Percentiles rank a stretch among this genome's conserved stretches.
These are phyloP conservation scores for Listronotus bonariensis DNA, from an alignment of 1,140 invertebrate genomes.

Conservation along the genomic window DNA sequence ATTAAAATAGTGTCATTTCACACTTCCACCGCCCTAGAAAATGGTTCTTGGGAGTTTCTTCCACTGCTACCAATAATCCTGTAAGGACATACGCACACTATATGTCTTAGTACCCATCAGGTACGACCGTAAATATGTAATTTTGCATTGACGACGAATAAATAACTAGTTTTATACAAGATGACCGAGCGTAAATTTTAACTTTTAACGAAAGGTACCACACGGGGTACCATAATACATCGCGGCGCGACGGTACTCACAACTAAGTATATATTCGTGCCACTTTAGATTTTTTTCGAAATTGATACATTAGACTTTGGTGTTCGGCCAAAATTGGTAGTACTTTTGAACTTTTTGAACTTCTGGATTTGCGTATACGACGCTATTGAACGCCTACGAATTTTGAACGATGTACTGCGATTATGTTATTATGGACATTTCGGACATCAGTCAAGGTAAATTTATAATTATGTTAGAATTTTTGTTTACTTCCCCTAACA, in stretches of 20 bases:
- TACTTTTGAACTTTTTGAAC: conserved; percentile 34
- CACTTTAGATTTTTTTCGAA: conserved; percentile 24
- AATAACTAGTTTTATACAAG: conserved; percentile 35
- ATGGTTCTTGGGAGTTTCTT: too few relatives aligned
- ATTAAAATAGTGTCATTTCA: too few relatives aligned
- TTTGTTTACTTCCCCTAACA: too few relatives aligned
- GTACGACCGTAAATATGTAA: conserved; percentile 25
- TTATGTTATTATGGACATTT: conserved; percentile 43
- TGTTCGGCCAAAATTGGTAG: conserved; percentile 23
- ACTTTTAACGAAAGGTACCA: conserved; percentile 19
- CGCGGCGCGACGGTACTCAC: conserved; percentile 29
- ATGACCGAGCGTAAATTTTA: conserved; percentile 34
- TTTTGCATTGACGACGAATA: conserved; percentile 30
- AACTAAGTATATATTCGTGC: conserved; percentile 19
- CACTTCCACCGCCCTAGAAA: too few relatives aligned
- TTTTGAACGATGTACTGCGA: conserved; percentile 38
- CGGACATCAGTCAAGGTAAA: conserved; percentile 41
- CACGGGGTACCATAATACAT: conserved; percentile 26
- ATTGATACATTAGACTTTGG: conserved; percentile 35
- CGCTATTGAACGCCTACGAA: neutral
- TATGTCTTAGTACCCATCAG: conserved; percentile 22
- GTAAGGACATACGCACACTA: neutral
- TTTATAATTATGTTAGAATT: neutral
- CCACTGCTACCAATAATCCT: too few relatives aligned
- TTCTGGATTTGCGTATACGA: conserved; percentile 8